phyloP scores from a whole-genome alignment of 2,888 invertebrate genomes.

The Ectemnius continuus region DNA sequence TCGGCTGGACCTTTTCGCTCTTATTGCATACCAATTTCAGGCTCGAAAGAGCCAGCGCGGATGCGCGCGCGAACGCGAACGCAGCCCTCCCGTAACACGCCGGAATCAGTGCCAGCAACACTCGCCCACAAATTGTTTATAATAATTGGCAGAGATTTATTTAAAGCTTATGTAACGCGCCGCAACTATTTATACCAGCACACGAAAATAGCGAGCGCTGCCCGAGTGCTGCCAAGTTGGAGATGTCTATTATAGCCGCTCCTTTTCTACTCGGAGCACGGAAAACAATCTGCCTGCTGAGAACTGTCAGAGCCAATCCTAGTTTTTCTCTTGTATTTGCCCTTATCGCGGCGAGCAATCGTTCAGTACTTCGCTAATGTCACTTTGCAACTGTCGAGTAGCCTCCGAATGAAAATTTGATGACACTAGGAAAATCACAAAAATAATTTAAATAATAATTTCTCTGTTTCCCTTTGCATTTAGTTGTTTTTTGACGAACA shows the following conservation, averaged over 20 bases:
- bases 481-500: no score
- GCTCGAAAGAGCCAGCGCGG: slow-evolving; percentile 41
- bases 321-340: no score
- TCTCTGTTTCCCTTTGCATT: no score
- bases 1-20: slow-evolving; percentile 38
- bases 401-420: no score
- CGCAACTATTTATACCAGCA: slow-evolving; percentile 68
- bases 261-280: slow-evolving; percentile 49
- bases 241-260: slow-evolving; percentile 56
- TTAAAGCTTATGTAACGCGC: slow-evolving; percentile 71
- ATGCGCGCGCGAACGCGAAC: slow-evolving; percentile 18
- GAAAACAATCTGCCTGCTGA: slow-evolving; percentile 37
- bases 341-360: no score
- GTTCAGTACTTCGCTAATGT: no score
- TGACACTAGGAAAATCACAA: no score
- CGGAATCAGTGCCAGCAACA: background rate
- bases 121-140: slow-evolving; percentile 67
- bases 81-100: slow-evolving; percentile 15
- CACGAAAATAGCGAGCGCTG: slow-evolving; percentile 69
- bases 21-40: slow-evolving; percentile 52
- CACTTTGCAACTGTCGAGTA: no score
- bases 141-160: slow-evolving; percentile 72
- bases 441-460: no score
- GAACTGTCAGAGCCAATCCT: no score
- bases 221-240: slow-evolving; percentile 62